Evolutionary conservation across 2,797 vertebrate species (phyloP).

Genomic region (Hyperoplus immaculatus): DNA sequence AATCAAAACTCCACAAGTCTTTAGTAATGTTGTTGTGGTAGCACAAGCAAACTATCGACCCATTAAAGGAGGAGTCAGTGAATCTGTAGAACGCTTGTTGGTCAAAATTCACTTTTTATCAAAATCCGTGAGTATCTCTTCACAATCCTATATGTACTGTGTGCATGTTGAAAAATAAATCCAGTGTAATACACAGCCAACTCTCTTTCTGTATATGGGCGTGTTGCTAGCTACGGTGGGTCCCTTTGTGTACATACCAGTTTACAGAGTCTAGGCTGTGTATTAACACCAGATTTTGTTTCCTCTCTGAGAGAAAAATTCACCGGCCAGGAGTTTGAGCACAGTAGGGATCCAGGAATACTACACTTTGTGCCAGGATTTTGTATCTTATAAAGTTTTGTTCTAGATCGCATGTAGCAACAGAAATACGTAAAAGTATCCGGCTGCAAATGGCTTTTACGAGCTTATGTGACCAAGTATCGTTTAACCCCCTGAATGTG

Average conservation of each 20-base stretch:
- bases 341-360: neutral
- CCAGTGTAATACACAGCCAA: too few species aligned
- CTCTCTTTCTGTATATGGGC: too few species aligned
- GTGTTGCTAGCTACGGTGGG: too few species aligned
- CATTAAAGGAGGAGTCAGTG: too few species aligned
- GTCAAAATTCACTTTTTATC: neutral
- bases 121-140: too few species aligned
- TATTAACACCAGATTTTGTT: neutral
- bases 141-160: neutral
- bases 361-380: neutral
- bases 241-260: too few species aligned
- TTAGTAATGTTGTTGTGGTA: too few species aligned
- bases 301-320: slow-evolving; percentile 5
- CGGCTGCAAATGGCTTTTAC: slow-evolving; percentile 38
- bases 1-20: slow-evolving; percentile 26
- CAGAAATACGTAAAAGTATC: slow-evolving; percentile 21
- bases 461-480: slow-evolving; percentile 39
- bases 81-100: neutral
- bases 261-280: too few species aligned
- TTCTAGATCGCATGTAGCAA: slow-evolving; percentile 55
- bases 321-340: neutral
- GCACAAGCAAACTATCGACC: too few species aligned
- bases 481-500: slow-evolving; percentile 42
- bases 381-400: slow-evolving; percentile 51
- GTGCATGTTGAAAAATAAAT: neutral